Evolutionary conservation across 1,140 invertebrate species (phyloP).

Genomic region (Hycleus cichorii): DNA sequence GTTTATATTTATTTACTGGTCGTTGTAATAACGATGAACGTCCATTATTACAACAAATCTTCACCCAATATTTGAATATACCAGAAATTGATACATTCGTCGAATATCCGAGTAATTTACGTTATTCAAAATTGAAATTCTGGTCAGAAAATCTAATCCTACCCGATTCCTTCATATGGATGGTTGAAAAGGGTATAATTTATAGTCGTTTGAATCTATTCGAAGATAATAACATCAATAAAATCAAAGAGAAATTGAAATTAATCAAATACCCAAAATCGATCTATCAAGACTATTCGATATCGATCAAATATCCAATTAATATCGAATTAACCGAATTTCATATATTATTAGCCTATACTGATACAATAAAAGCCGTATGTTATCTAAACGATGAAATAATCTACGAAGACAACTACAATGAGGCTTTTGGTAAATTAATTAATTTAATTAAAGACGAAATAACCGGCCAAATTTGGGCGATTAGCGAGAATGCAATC

Average conservation of each 20-base stretch:
- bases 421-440: constrained; percentile 71
- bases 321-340: constrained; percentile 85
- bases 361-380: constrained; percentile 74
- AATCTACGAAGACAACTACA: constrained; percentile 80
- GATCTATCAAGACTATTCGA: constrained; percentile 33
- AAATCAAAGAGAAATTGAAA: constrained; percentile 21
- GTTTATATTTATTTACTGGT: constrained; percentile 82
- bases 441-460: constrained; percentile 77
- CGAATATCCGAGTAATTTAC: constrained; percentile 66
- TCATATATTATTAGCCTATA: constrained; percentile 79
- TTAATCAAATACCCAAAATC: constrained; percentile 31
- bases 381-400: constrained; percentile 80
- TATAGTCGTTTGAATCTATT: constrained; percentile 46
- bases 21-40: constrained; percentile 65
- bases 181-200: constrained; percentile 68
- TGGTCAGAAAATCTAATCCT: constrained; percentile 60
- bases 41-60: constrained; percentile 72
- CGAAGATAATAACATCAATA: constrained; percentile 14
- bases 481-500: constrained; percentile 72
- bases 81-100: constrained; percentile 64
- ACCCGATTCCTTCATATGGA: constrained; percentile 80
- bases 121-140: constrained; percentile 74
- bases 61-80: constrained; percentile 69
- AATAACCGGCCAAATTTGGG: constrained; percentile 74
- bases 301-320: constrained; percentile 50